Percentiles rank a stretch among this genome's conserved stretches.
phyloP scores from a whole-genome alignment of 2,797 vertebrate genomes.

The Neomorphus geoffroyi region DNA sequence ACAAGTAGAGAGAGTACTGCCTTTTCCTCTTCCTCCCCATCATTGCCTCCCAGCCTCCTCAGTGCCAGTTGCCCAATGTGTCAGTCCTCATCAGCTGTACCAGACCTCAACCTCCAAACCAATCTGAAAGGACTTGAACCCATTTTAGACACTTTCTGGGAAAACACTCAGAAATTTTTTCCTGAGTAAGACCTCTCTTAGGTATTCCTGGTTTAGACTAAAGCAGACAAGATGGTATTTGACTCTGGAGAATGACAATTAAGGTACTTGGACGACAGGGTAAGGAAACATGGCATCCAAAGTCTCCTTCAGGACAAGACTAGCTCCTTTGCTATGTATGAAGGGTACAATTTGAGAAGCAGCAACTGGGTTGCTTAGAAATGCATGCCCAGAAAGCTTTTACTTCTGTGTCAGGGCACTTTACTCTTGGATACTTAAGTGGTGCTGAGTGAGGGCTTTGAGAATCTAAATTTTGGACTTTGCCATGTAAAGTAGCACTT shows the following conservation, averaged over 20 bases:
- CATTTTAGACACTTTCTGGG: neutral
- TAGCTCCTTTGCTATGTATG: neutral
- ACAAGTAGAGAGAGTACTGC: neutral
- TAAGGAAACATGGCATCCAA: neutral
- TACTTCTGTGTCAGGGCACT: neutral
- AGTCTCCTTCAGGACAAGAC: neutral
- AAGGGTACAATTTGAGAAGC: neutral
- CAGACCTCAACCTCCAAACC: neutral
- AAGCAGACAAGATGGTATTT: neutral
- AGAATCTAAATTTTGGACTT: neutral
- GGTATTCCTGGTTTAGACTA: neutral
- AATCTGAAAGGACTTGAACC: neutral
- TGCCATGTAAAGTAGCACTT: neutral
- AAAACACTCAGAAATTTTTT: neutral
- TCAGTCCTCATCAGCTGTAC: neutral
- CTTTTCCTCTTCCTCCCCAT: neutral
- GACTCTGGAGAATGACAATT: neutral
- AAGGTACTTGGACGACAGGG: neutral
- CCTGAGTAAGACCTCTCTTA: neutral
- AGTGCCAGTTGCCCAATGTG: neutral
- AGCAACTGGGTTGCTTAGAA: neutral
- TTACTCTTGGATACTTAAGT: neutral
- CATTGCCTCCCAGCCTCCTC: neutral
- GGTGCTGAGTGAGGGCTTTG: neutral
- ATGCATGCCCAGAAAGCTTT: neutral